These are phyloP conservation scores for Athene cunicularia DNA, from an alignment of 2,113 vertebrate species.

Conservation along the genomic window DNA sequence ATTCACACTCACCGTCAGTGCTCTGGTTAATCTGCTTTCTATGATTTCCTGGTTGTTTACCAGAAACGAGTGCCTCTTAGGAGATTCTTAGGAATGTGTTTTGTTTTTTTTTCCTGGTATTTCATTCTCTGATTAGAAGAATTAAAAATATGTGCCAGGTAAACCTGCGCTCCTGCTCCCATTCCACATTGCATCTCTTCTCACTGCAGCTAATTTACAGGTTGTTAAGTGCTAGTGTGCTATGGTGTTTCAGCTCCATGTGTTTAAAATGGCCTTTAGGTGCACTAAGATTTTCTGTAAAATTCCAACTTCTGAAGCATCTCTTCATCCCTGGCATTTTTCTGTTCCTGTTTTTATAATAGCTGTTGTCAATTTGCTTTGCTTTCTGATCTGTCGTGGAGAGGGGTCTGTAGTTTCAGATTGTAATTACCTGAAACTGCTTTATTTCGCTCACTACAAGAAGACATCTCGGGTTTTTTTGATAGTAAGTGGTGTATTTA, in stretches of 20 bases:
- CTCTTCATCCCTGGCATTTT: neutral
- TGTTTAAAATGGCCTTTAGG: neutral
- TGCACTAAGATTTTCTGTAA: neutral
- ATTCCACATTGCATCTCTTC: neutral
- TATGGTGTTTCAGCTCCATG: neutral
- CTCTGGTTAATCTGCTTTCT: neutral
- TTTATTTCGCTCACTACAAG: neutral
- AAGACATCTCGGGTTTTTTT: constrained; percentile 8
- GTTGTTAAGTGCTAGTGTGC: neutral
- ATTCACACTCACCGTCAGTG: neutral
- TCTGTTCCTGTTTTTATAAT: neutral
- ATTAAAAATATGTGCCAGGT: neutral
- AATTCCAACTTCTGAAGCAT: neutral
- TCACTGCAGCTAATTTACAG: neutral
- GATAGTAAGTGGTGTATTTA: neutral
- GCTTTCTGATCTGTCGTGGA: neutral
- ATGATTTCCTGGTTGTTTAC: neutral
- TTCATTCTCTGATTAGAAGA: neutral
- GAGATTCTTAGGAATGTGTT: neutral
- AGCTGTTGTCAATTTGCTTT: neutral
- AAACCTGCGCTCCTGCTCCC: neutral
- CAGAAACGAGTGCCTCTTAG: neutral
- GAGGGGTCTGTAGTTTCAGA: neutral
- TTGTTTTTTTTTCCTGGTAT: neutral
- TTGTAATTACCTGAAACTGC: neutral